These are phyloP conservation scores for Poeciliopsis occidentalis DNA, from an alignment of 2,113 vertebrate genomes.

Conservation along the genomic window DNA sequence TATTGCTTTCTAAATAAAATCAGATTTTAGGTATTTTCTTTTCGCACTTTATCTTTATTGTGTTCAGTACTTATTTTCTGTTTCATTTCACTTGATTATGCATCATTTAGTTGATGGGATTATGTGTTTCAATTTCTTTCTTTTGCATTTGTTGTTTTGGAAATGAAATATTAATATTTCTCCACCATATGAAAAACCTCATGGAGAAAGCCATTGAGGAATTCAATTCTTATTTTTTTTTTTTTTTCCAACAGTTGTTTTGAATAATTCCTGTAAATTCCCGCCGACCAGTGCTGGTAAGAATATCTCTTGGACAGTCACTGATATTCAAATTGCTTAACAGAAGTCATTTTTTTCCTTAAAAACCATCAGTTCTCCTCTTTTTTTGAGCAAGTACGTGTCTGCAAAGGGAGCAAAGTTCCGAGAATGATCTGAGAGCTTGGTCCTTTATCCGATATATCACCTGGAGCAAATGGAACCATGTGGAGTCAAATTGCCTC, in stretches of 20 bases:
- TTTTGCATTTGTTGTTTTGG: too few species aligned
- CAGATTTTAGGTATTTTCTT: too few species aligned
- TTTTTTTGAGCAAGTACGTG: conserved; percentile 2
- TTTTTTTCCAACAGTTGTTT: conserved; percentile 22
- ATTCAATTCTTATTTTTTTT: too few species aligned
- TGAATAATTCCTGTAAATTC: conserved; percentile 40
- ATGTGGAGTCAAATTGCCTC: conserved; percentile 73
- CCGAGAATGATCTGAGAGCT: conserved; percentile 56
- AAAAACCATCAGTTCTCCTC: conserved; percentile 30
- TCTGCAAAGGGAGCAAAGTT: conserved; percentile 24
- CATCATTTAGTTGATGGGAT: too few species aligned
- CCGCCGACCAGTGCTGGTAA: conserved; percentile 25
- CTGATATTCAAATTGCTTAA: conserved; percentile 60
- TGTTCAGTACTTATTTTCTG: too few species aligned
- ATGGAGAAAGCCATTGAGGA: too few species aligned
- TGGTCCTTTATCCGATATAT: conserved; percentile 63
- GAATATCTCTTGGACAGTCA: conserved; percentile 50
- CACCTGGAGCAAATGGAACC: conserved; percentile 72
- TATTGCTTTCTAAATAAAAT: too few species aligned
- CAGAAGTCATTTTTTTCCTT: conserved; percentile 38
- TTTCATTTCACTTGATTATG: too few species aligned
- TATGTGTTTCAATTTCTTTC: too few species aligned
- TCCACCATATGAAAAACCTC: too few species aligned
- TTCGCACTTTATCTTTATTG: too few species aligned
- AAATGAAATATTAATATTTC: too few species aligned